These are phyloP conservation scores for Vanessa cardui DNA, from an alignment of 2,888 invertebrate species.

Conservation along the genomic window DNA sequence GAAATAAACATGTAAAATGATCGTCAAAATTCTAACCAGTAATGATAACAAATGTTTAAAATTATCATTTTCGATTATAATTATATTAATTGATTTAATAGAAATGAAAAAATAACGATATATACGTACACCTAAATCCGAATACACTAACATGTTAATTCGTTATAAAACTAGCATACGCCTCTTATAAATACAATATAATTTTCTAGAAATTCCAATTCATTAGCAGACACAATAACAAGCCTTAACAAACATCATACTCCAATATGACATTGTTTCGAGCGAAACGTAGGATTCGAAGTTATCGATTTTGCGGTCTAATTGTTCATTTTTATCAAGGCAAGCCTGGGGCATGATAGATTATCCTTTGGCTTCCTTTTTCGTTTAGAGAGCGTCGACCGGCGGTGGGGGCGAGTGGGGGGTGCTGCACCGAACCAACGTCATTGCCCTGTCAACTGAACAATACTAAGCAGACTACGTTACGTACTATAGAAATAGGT, in stretches of 20 bases:
- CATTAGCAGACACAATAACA: neutral
- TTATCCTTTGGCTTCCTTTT: constrained; percentile 81
- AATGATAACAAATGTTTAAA: too few relatives aligned
- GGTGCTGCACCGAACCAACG: constrained; percentile 65
- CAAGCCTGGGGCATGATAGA: constrained; percentile 80
- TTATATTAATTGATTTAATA: too few relatives aligned
- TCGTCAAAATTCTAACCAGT: too few relatives aligned
- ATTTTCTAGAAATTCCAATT: neutral
- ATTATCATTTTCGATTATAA: too few relatives aligned
- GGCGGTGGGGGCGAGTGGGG: constrained; percentile 67
- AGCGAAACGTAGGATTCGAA: constrained; percentile 53
- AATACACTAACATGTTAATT: too few relatives aligned
- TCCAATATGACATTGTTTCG: constrained; percentile 31
- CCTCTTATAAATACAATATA: neutral
- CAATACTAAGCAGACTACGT: constrained; percentile 79
- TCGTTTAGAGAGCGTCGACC: constrained; percentile 81
- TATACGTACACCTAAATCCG: too few relatives aligned
- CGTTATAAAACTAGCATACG: too few relatives aligned
- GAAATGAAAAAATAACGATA: too few relatives aligned
- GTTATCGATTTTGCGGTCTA: constrained; percentile 72
- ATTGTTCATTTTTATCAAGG: constrained; percentile 81
- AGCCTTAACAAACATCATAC: constrained; percentile 19
- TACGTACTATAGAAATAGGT: constrained; percentile 72
- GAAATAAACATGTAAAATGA: neutral
- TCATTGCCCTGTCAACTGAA: constrained; percentile 82